Evolutionary conservation across 2,888 invertebrate genomes (phyloP).

Genomic region (Volucella bombylans): DNA sequence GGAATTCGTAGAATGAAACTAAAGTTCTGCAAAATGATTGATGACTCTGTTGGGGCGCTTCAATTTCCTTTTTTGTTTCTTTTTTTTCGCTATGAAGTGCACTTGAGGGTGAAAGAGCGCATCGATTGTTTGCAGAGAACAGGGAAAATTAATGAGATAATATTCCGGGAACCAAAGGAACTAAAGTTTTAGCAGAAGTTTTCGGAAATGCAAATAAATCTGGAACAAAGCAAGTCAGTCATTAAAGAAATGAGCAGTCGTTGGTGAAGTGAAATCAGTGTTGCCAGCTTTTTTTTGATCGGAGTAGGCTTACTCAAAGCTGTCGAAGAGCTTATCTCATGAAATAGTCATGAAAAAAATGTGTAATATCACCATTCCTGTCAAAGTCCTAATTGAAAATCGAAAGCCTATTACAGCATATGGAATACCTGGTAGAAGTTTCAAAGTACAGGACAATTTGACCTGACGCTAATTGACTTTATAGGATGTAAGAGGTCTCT

Average conservation of each 20-base stretch:
- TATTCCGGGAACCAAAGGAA: background rate
- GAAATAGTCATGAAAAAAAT: no score
- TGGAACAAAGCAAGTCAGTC: slow-evolving; percentile 13
- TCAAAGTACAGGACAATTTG: no score
- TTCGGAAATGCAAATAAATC: slow-evolving; percentile 19
- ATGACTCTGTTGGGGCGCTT: slow-evolving; percentile 17
- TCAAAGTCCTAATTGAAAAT: no score
- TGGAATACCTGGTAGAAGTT: no score
- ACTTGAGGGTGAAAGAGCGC: background rate
- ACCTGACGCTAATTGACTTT: no score
- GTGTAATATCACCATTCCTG: no score
- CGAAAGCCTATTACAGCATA: no score
- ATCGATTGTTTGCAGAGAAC: slow-evolving; percentile 15
- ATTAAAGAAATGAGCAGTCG: background rate
- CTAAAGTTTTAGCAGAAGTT: background rate
- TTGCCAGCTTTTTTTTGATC: no score
- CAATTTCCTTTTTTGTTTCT: slow-evolving; percentile 11
- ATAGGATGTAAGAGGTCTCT: no score
- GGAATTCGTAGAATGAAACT: slow-evolving; percentile 4
- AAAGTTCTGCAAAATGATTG: slow-evolving; percentile 41
- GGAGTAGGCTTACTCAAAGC: no score
- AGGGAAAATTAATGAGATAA: slow-evolving; percentile 33
- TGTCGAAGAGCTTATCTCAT: no score
- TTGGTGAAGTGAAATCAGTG: no score
- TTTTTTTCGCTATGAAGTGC: slow-evolving; percentile 12